These are phyloP conservation scores for Trematomus bernacchii DNA, from an alignment of 2,797 vertebrate species.

Conservation along the genomic window DNA sequence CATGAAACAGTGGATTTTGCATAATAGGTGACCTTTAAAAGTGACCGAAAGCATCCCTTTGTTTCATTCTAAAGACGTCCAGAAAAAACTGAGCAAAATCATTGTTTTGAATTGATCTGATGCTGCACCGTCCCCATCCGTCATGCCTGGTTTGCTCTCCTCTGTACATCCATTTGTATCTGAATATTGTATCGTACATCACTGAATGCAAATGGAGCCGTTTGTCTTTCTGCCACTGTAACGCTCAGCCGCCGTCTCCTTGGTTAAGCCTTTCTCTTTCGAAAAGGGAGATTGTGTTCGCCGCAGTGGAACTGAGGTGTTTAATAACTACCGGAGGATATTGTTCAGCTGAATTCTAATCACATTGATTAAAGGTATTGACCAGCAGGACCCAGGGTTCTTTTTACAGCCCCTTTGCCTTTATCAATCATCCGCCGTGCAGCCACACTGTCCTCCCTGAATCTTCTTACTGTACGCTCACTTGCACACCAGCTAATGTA, in stretches of 20 bases:
- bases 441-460: constrained; percentile 44
- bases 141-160: constrained; percentile 62
- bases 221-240: constrained; percentile 76
- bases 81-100: constrained; percentile 65
- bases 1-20: no score
- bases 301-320: constrained; percentile 52
- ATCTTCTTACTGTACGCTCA: constrained; percentile 21
- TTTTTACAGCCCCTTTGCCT: constrained; percentile 60
- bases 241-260: constrained; percentile 45
- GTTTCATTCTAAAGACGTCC: constrained; percentile 36
- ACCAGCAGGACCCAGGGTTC: constrained; percentile 53
- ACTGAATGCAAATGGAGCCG: constrained; percentile 76
- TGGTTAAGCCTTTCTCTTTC: constrained; percentile 42
- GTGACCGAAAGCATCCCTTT: constrained; percentile 11
- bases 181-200: constrained; percentile 79
- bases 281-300: constrained; percentile 17
- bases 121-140: constrained; percentile 56
- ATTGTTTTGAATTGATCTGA: constrained; percentile 71
- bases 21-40: constrained; percentile 15
- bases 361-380: constrained; percentile 82
- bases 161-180: constrained; percentile 70
- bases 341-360: constrained; percentile 80
- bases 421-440: constrained; percentile 69
- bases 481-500: constrained; percentile 17
- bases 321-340: constrained; percentile 75